Conservation (phyloP, 2,113 vertebrate genomes). For the Phalacrocorax brasilianus region DNA sequence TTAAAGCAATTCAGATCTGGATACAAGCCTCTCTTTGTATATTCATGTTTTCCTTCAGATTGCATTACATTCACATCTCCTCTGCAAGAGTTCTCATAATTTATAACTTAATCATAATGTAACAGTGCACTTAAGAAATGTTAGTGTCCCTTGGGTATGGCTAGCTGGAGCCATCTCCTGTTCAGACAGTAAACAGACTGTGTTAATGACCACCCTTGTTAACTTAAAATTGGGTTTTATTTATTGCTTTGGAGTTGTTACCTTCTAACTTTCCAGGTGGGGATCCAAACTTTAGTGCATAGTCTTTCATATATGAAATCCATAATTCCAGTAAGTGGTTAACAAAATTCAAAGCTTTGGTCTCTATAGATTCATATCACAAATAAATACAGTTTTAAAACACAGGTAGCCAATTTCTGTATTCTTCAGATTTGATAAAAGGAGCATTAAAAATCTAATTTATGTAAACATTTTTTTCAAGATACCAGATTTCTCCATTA, state of each 20-base stretch:
- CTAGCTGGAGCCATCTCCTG: slow-evolving; percentile 62
- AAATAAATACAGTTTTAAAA: not conserved
- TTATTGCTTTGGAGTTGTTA: not conserved
- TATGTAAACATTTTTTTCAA: not conserved
- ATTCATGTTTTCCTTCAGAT: not conserved
- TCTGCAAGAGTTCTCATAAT: not conserved
- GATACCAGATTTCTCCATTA: not conserved
- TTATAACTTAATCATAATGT: not conserved
- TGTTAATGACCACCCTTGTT: not conserved
- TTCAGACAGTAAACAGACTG: slow-evolving; percentile 46
- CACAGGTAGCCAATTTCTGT: not conserved
- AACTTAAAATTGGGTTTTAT: not conserved
- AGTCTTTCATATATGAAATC: not conserved
- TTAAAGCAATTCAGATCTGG: not conserved
- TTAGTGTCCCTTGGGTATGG: slow-evolving; percentile 43
- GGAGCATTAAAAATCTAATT: not conserved
- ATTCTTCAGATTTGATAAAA: not conserved
- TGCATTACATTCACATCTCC: not conserved
- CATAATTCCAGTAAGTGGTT: not conserved
- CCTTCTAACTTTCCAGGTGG: not conserved
- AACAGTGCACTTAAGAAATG: not conserved
- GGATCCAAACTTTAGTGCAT: not conserved
- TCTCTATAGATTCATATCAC: not conserved
- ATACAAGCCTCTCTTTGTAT: not conserved
- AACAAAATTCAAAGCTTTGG: not conserved